Evolutionary conservation across 2,888 invertebrate species (phyloP), one percentile per base, ranked within the genome.

Genomic region (Aplocera efformata): DNA sequence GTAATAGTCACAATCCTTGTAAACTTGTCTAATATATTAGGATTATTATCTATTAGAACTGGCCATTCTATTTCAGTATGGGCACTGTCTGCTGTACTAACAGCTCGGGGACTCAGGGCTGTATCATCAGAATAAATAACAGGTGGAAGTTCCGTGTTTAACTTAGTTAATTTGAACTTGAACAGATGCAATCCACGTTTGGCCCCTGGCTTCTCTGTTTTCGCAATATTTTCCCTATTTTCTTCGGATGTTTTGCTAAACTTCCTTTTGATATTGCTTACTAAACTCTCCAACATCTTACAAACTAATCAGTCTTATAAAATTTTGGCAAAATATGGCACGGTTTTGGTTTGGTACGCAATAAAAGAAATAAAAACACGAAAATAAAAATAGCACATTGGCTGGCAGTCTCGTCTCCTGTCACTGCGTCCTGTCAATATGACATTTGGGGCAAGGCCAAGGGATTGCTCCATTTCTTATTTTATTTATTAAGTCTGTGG

Each of bases 41-140:
- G 84, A 54, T 79, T 81, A 56, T 82, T 76, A 54, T 89, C 88
- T 48, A 82, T 76, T 27, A 90, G 70, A 38, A 75, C 67, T 43
- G 91, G 90, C 89, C 91, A 91, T 58, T 89, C 90, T 50, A 90
- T 83, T 55, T 88, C 85, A 20, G 83, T 88, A 50, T 79, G 60
- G 26, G 76, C 83, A 67, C 79, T 80, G 50, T 80, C 82, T 27
- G 74, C 78, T 24, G 73, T 68, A 17, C 89, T 86, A 59, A 83
- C 80, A 35, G 90, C 91, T 60, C 90, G 79, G 29, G 91, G 90
- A 52, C 90, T 90, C 59, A 91, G 67, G 55, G 85, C 89, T 52
- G 64, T 67, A 60, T 80, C 63, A 55, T 78, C 69, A 63, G 79
- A 81, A 60, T 81, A 56, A 58, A 78, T 54, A 36, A 60, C 58